Base-by-base conservation (phyloP, 2,888 invertebrate genomes). In the Diarsia mendica region DNA sequence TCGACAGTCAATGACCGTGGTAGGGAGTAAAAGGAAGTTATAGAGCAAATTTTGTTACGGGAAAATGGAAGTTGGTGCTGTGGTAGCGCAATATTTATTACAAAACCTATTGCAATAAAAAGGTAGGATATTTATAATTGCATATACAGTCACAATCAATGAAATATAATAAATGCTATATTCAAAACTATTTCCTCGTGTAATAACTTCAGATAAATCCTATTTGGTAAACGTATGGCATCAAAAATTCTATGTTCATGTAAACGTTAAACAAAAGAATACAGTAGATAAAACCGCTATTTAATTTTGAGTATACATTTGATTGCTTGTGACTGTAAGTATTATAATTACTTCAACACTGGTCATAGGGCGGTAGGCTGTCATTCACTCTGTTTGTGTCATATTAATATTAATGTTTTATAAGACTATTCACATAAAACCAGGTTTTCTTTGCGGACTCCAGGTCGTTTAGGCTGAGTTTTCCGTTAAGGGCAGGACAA, bases 31-130 rank as follows among this genome's bases (percentile, higher is more conserved):
- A 51, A 10, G 0, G 18, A 58, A 8, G 8, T 48, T 28, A 6
- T 60, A 18, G 15, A 53, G 48, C 53, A 20, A n/a, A 39, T 51
- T 67, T 58, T 33, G 44, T 10, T 49, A 20, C 10, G n/a, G 23
- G 15, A 44, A 44, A 23, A 49, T 55, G 10, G 44, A 82, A 65
- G 13, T 23, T 61, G 79, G 84, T 73, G 67, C 84, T 73, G 74
- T 68, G 55, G 6, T 73, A 66, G 65, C 51, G 65, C 51, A 80
- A 83, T 80, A 80, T 73, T 55, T 49, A 39, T 61, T 60, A 60
- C 0, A 60, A 15, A 58, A 28, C 15, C 28, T 8, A 28, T 58
- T 58, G 1, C 28, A 58, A 55, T 28, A 4, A 60, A 60, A 60
- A 58, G 28, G 58, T 28, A 60, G 18, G 9, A 66, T 77, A 63